These are phyloP conservation scores for Heteromurus nitidus DNA, from an alignment of 2,888 invertebrate genomes.

Conservation along the genomic window DNA sequence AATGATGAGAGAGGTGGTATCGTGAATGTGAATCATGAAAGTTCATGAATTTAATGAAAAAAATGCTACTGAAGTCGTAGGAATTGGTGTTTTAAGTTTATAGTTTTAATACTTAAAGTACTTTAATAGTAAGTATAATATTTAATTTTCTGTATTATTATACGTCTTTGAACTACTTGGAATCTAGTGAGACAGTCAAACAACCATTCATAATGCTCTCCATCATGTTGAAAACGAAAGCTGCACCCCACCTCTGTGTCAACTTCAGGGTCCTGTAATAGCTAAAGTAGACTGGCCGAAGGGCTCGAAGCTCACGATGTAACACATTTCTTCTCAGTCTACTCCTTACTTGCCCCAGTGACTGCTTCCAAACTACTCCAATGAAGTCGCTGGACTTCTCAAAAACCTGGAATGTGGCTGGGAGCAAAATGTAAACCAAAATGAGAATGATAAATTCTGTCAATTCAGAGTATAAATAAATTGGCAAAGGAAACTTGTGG, in stretches of 20 bases:
- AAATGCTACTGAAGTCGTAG: too few species aligned
- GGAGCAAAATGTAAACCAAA: conserved; percentile 28
- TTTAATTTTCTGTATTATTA: too few species aligned
- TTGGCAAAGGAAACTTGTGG: conserved; percentile 26
- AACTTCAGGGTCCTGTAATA: conserved; percentile 24
- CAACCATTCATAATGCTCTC: conserved; percentile 29
- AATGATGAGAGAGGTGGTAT: too few species aligned
- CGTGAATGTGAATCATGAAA: too few species aligned
- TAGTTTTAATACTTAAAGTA: too few species aligned
- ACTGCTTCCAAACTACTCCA: neutral
- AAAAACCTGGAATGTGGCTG: conserved; percentile 28
- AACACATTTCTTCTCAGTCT: neutral
- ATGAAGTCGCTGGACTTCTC: conserved; percentile 7
- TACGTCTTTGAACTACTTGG: too few species aligned
- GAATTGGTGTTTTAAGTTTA: too few species aligned
- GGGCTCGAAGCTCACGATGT: neutral
- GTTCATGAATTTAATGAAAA: too few species aligned
- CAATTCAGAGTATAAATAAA: conserved; percentile 17
- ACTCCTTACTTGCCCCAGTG: neutral
- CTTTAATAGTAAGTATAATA: too few species aligned
- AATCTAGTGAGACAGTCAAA: conserved; percentile 32
- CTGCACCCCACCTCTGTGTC: conserved; percentile 7
- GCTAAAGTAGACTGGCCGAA: conserved; percentile 27
- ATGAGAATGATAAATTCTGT: conserved; percentile 34
- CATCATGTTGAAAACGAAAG: conserved; percentile 24